Conservation (phyloP, 2,113 vertebrate species). For the Rostratula benghalensis region DNA sequence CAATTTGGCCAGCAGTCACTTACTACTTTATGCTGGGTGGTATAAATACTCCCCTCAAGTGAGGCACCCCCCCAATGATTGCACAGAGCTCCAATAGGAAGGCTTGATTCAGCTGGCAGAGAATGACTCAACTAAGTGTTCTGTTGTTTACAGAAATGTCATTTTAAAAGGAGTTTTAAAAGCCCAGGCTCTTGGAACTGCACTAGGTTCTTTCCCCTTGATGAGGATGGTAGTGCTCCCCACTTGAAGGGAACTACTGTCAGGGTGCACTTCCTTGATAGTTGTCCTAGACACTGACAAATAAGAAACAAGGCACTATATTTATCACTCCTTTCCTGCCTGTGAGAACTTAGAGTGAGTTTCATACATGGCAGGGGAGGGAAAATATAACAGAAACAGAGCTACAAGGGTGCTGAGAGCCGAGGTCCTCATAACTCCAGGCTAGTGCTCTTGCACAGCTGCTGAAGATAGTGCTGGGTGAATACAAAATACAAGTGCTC, state of each 20-base stretch:
- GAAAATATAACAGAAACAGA: not conserved
- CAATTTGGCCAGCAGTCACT: not conserved
- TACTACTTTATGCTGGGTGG: not conserved
- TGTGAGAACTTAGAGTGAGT: not conserved
- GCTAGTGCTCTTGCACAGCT: not conserved
- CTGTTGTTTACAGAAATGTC: not conserved
- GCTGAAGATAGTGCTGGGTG: not conserved
- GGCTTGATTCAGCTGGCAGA: not conserved
- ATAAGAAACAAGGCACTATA: not conserved
- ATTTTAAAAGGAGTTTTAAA: not conserved
- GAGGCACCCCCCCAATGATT: accelerated
- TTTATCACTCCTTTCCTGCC: not conserved
- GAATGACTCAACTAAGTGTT: not conserved
- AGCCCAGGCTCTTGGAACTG: not conserved
- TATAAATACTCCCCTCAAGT: not conserved
- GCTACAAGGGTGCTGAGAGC: not conserved
- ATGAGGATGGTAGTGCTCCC: not conserved
- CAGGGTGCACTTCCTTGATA: not conserved
- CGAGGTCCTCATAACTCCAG: not conserved
- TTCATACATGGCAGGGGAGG: not conserved
- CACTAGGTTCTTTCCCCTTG: not conserved
- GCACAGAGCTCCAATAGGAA: not conserved
- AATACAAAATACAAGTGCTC: not conserved
- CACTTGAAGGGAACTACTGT: not conserved
- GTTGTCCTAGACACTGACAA: not conserved